phyloP scores from a whole-genome alignment of 2,797 vertebrate species.

The Chaunax sp. region DNA sequence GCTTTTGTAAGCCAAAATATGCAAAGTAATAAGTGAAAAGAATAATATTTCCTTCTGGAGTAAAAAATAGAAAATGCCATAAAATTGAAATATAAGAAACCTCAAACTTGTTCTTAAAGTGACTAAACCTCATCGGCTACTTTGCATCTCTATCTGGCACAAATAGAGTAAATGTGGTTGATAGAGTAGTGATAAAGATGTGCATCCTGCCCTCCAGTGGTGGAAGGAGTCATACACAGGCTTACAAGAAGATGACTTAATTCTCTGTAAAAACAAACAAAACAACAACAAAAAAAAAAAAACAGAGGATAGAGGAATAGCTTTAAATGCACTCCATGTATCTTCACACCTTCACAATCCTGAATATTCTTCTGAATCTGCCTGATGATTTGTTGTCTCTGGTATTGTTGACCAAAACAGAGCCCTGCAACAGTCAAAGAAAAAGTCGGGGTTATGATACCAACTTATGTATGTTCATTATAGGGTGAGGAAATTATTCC shows the following conservation, averaged over 20 bases:
- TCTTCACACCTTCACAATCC: conserved; percentile 9
- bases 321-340: conserved; percentile 44
- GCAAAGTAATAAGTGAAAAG: neutral
- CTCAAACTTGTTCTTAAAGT: neutral
- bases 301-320: conserved; percentile 11
- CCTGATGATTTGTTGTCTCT: conserved; percentile 10
- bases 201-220: conserved; percentile 72
- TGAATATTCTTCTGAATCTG: conserved; percentile 27
- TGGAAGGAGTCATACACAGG: conserved; percentile 16
- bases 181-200: conserved; percentile 6
- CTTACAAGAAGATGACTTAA: conserved; percentile 7
- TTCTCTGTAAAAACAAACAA: neutral
- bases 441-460: neutral
- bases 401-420: conserved; percentile 35
- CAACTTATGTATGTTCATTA: neutral
- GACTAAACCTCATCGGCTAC: too few species aligned
- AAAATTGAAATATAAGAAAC: neutral
- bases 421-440: conserved; percentile 51
- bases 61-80: neutral
- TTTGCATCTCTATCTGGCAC: neutral
- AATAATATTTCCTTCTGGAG: neutral
- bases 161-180: too few species aligned
- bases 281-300: too few species aligned
- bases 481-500: neutral
- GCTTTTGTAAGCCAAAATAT: neutral